Base-by-base conservation (phyloP, 1,140 invertebrate species). In the Danaus plexippus region DNA sequence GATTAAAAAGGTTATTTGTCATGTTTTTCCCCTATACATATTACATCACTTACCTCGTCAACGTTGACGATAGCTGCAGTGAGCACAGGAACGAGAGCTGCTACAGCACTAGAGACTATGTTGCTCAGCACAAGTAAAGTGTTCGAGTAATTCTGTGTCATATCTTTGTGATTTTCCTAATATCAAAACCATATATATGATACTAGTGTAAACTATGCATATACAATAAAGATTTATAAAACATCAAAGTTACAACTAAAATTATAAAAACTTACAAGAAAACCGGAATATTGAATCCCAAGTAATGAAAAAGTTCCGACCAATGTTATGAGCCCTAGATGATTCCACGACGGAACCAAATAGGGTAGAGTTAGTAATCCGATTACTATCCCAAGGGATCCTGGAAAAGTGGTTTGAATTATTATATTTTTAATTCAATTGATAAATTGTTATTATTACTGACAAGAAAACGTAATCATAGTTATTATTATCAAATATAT, bases 211-310 rank as follows among this genome's bases (percentile, higher is more conserved):
- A 54, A 43, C 9, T 54, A n/a, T 15, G n/a, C 15, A 50, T 41
- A 43, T 11, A 13, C 4, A 15, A 15, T 47, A 55, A 15, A 15
- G 5, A 54, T 7, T 53, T 13, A 13, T 43, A 45, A 40, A 11
- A 41, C 32, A 53, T 15, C 11, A 44, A 18, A 15, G 15, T 11
- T 15, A 3, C 11, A 11, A 43, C 18, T 15, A 44, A 12, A 53
- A 15, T 15, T 15, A 43, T 13, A 40, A n/a, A 22, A 6, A 68
- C 71, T 75, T 60, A 83, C 80, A 54, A 83, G 61, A 63, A 76
- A 83, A 41, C 77, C 80, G 15, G 70, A 75, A 57, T 69, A 75
- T 44, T 83, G 80, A 11, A 83, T 58, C 11, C 73, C 76, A 7
- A 75, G 54, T 6, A 61, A 62, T 42, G 61, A 71, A 13, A 76